A percentile compares a stretch with the other conserved stretches of the same genome.
Conservation (phyloP, 2,888 invertebrate species). For the Tridacna crocea region DNA sequence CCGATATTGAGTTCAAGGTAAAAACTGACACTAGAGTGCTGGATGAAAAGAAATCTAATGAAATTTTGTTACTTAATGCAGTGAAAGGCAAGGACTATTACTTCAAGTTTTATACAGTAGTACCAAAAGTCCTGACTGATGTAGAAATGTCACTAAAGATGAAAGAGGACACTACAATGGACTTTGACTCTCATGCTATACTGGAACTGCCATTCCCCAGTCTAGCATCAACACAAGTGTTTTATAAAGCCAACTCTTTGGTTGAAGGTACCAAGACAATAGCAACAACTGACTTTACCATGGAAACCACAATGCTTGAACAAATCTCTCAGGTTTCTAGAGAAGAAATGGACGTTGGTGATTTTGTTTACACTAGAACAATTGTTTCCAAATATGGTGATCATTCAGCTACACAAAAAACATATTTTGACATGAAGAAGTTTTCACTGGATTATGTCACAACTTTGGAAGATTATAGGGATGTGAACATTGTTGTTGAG, state of each 20-base stretch:
- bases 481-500: constrained; percentile 26
- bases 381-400: constrained; percentile 35
- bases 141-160: constrained; percentile 5
- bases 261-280: neutral
- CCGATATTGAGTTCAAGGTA: constrained; percentile 33
- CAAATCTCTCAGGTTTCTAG: constrained; percentile 2
- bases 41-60: constrained; percentile 35
- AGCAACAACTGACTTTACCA: neutral
- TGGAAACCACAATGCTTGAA: constrained; percentile 43
- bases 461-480: constrained; percentile 59
- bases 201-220: constrained; percentile 35
- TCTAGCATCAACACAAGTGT: constrained; percentile 21
- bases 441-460: constrained; percentile 29
- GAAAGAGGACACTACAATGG: neutral
- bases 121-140: constrained; percentile 4
- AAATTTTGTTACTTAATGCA: constrained; percentile 15
- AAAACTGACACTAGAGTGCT: constrained; percentile 33
- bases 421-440: constrained; percentile 9
- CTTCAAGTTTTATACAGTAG: neutral
- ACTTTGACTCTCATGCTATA: neutral
- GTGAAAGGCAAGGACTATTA: neutral
- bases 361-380: neutral
- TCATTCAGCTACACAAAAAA: neutral
- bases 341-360: neutral
- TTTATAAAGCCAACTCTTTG: neutral